Base-by-base conservation (phyloP, 2,888 invertebrate species). In the Nymphalis polychloros region DNA sequence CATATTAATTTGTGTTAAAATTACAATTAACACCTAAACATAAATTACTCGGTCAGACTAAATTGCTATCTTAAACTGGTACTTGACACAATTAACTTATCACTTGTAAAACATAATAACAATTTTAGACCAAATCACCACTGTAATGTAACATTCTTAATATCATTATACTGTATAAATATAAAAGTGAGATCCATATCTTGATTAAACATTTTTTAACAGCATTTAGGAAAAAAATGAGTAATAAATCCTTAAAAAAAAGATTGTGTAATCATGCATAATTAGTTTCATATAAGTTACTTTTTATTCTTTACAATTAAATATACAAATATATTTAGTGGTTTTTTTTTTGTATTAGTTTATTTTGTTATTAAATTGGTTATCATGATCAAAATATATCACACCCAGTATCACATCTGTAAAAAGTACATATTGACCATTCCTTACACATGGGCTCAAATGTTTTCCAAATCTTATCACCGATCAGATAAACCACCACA, bases 121-220 rank as follows among this genome's bases (percentile, higher is more conserved):
- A 68, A 27, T 64, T 60, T 69, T 41, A 47, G 67, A 67, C 46
- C 55, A 69, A 68, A 61, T 41, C 31, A 23, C 47, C 60, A 63
- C 47, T 59, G 59, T 66, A 67, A 7, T 67, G 59, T 69, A 50
- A 69, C 48, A 48, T 35, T 20, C 49, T 59, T 63, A 62, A 69
- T 72, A 72, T 62, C 57, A 63, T 69, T 76, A 74, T 78, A 84
- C 86, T 85, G 85, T 79, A 79, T 76, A 74, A 86, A 89, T 80
- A 88, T 89, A 88, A 88, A 82, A 84, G 87, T 86, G 89, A 90
- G 88, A 89, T 85, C 87, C 79, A 74, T 48, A 63, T 59, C 50
- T 20, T 52, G 27, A 31, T 57, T 6, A 57, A 8, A 60, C 16
- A 48, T 41, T 13, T 41, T 41, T 41, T 13, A 13, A 41, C 10